Evolutionary conservation across 2,888 invertebrate genomes (phyloP), one percentile per base, ranked within the genome.

Genomic region (Tetropium fuscum): DNA sequence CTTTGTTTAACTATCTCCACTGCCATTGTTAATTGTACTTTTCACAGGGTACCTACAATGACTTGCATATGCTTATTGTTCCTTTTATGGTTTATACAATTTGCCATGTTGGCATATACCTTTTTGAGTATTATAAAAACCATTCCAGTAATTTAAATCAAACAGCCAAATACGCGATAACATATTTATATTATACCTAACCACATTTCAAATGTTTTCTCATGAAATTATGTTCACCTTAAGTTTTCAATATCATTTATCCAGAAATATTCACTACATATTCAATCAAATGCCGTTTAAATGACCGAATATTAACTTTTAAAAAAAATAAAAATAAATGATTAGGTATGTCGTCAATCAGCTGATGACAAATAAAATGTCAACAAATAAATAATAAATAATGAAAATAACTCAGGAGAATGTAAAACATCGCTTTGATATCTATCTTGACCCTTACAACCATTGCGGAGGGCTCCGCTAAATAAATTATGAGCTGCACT

Each of bases 311-410:
- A n/a, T n/a, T n/a, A n/a, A n/a, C n/a, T n/a, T n/a, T n/a, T n/a
- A n/a, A n/a, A n/a, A n/a, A n/a, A n/a, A n/a, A 16, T 7, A 2
- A 41, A 25, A 10, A 4, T 19, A 19, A 34, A 34, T 51, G 61
- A 65, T 44, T 54, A 63, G 63, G 44, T 44, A 55, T 58, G 59
- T 59, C 60, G 45, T 62, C 59, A 74, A 76, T 77, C 75, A 77
- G 76, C 76, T 77, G 78, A 75, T 74, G 74, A 71, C 63, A 73
- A 71, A 71, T 70, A 71, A 71, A 69, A 66, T 73, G 75, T 74
- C 74, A 77, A 74, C 72, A 75, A 64, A 66, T 59, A 54, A 61
- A 49, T 34, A 47, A 56, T 56, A 61, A 61, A 63, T 49, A 63
- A 56, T 57, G 60, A 69, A 55, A 49, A 20, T 13, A 27, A 44